Evolutionary conservation across 1,140 invertebrate genomes (phyloP).

Genomic region (Eueides isabella): DNA sequence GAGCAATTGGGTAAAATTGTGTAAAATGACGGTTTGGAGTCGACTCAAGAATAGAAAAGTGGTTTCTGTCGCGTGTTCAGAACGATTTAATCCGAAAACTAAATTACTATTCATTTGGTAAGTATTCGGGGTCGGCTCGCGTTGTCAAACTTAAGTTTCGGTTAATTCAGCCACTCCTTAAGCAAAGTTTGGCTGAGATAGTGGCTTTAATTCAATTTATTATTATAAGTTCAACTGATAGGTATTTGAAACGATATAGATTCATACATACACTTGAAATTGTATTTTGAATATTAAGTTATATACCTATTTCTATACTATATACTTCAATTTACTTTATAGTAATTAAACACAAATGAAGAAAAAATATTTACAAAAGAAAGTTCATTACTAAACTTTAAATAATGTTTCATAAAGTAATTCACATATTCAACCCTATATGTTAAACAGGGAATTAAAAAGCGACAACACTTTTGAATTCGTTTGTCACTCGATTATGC

Average conservation of each 20-base stretch:
- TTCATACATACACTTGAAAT: not conserved
- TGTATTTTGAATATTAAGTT: too few relatives aligned
- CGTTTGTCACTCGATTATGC: constrained; percentile 78
- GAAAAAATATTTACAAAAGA: too few relatives aligned
- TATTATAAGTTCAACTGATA: not conserved
- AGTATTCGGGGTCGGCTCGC: constrained; percentile 70
- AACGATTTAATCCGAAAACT: constrained; percentile 80
- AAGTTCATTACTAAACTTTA: too few relatives aligned
- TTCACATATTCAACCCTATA: constrained; percentile 35
- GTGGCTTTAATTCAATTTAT: not conserved
- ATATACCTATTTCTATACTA: too few relatives aligned
- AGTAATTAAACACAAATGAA: too few relatives aligned
- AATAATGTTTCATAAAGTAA: too few relatives aligned
- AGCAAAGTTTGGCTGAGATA: constrained; percentile 40
- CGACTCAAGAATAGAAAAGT: constrained; percentile 79
- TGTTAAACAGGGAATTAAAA: constrained; percentile 45
- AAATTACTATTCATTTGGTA: constrained; percentile 82
- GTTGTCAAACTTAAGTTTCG: constrained; percentile 73
- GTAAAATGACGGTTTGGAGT: constrained; percentile 79
- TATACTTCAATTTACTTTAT: too few relatives aligned
- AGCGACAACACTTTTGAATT: constrained; percentile 52
- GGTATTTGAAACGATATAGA: not conserved
- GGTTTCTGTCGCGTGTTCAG: constrained; percentile 79
- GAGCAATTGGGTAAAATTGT: constrained; percentile 82
- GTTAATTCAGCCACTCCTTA: constrained; percentile 59